Evolutionary conservation across 2,888 invertebrate genomes (phyloP), one percentile per base, ranked within the genome.

Genomic region (Rosalia funebris): DNA sequence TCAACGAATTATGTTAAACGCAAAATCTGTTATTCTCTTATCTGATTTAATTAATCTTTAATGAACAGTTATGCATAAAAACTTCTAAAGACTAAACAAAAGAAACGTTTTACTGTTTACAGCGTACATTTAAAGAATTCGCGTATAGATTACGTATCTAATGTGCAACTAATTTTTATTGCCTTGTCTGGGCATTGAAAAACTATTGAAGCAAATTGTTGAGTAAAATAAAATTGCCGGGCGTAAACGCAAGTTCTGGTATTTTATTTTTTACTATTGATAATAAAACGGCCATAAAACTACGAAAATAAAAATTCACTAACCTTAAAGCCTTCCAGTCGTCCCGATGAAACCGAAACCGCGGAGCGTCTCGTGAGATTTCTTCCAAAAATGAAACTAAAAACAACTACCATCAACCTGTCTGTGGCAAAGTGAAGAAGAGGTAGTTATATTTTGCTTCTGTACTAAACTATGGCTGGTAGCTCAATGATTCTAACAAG

Each of bases 401-500:
- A 39, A 47, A 47, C 36, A 25, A 41, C 39, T 45, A 45, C 46
- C 47, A 53, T 45, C 52, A 52, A 52, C 52, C 39, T 52, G 52
- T 52, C 52, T 41, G 41, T 41, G 39, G 52, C 31, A 42, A 57
- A 56, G 57, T 54, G 47, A 31, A 44, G 62, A 57, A 57, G 62
- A 62, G 60, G 61, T 61, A 64, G 71, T 72, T 71, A 72, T 72
- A 68, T 76, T 76, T 75, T 76, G 79, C 81, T 81, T 80, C 81
- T 81, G 81, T 81, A 78, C 79, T 78, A 79, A 80, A 79, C 78
- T 79, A 79, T 77, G 75, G 79, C 76, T 80, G 79, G 81, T 80
- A 80, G 80, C 80, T 77, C 80, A 80, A 81, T 81, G 81, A 77
- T 79, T 77, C 79, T 77, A 76, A 79, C 79, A 78, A 72, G 81